These are phyloP conservation scores for Unio pictorum DNA, from an alignment of 2,888 invertebrate species.

Conservation along the genomic window DNA sequence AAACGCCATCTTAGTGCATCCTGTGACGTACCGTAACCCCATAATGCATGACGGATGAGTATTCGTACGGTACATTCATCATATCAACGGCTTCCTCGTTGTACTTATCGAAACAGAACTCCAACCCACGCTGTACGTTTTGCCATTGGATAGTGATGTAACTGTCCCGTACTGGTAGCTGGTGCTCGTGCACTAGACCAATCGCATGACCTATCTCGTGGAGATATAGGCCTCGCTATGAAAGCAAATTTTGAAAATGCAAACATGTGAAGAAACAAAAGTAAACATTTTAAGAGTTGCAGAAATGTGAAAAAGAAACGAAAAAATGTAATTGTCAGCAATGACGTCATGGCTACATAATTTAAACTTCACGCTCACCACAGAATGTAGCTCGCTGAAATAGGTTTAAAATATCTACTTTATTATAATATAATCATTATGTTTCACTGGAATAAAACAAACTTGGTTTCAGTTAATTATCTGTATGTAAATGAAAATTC, in stretches of 20 bases:
- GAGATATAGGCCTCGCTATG: slow-evolving; percentile 56
- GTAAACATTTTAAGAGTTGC: too few species aligned
- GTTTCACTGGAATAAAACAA: too few species aligned
- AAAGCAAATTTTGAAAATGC: background rate
- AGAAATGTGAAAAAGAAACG: too few species aligned
- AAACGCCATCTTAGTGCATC: background rate
- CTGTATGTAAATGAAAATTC: too few species aligned
- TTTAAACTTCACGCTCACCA: too few species aligned
- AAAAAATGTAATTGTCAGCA: too few species aligned
- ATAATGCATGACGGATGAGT: slow-evolving; percentile 58
- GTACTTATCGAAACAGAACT: slow-evolving; percentile 56
- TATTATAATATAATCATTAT: too few species aligned
- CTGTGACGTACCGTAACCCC: slow-evolving; percentile 47
- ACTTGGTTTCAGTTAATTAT: too few species aligned
- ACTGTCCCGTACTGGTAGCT: slow-evolving; percentile 49
- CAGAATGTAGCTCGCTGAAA: too few species aligned
- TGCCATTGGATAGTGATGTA: slow-evolving; percentile 42
- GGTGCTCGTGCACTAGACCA: slow-evolving; percentile 58
- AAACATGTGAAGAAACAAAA: too few species aligned
- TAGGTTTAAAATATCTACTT: too few species aligned
- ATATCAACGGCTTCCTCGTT: slow-evolving; percentile 33
- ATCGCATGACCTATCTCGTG: slow-evolving; percentile 59
- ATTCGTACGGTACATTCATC: slow-evolving; percentile 46
- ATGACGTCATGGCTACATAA: too few species aligned
- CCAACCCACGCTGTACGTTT: slow-evolving; percentile 51